Evolutionary conservation across 2,113 vertebrate genomes (phyloP), one percentile per base, ranked within the genome.

Genomic region (Amphilophus citrinellus): DNA sequence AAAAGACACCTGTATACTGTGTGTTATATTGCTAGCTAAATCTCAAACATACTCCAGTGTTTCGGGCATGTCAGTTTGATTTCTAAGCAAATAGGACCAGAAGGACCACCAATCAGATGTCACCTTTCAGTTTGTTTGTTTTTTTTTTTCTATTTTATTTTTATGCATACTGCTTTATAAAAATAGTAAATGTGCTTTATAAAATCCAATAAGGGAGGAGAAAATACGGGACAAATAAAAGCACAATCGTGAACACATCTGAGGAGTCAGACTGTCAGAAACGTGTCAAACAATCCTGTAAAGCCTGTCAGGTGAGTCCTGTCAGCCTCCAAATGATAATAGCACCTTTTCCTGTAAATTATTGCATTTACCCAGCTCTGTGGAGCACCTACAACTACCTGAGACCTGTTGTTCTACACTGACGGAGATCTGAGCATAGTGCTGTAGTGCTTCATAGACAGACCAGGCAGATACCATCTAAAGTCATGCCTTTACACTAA

Each of bases 401-500:
- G 7, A 79, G 83, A 68, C 58, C 59, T 75, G 68, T 76, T 76
- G 62, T 76, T 78, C 22, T 27, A 42, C 80, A 62, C 71, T 18
- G 62, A 61, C 27, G 83, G 77, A 71, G 17, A 60, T 17, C 1
- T 82, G 71, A 89, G 76, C 44, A 61, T 39, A 24, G 18, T 71
- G 85, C 44, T 27, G 44, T 75, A 18, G 83, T n/a, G 61, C 79
- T 87, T 87, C 80, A 61, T 68, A 79, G 42, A 59, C 35, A 61
- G 24, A 18, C 42, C 35, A 61, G 24, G n/a, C 42, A 63, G 44
- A 58, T 20, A 57, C 10, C 17, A 50, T 62, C 57, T 79, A 60
- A 77, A 24, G n/a, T 42, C 32, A 79, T 77, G 35, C 3, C 47
- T 83, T 83, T 39, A 35, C 82, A 76, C 80, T 27, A 5, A 61